phyloP scores from a whole-genome alignment of 2,797 vertebrate species.

The Botia almorhae region DNA sequence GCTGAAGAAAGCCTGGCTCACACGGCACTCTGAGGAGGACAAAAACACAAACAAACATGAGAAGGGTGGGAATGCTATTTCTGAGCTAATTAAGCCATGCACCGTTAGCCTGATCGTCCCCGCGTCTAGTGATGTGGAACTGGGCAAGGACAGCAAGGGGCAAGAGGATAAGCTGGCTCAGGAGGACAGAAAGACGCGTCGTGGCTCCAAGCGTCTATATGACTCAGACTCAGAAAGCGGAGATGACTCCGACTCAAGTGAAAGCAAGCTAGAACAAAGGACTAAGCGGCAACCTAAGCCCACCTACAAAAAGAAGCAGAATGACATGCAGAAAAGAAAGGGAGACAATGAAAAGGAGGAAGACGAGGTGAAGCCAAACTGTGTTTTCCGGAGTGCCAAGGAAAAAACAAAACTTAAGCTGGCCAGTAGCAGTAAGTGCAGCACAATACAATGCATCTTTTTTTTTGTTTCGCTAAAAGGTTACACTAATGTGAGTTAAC shows the following conservation, averaged over 20 bases:
- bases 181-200: slow-evolving; percentile 85
- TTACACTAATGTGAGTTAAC: background rate
- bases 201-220: slow-evolving; percentile 85
- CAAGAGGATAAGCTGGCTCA: slow-evolving; percentile 80
- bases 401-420: slow-evolving; percentile 95
- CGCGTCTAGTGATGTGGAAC: slow-evolving; percentile 89
- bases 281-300: slow-evolving; percentile 97
- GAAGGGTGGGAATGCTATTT: slow-evolving; percentile 80
- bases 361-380: slow-evolving; percentile 89
- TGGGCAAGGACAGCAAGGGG: slow-evolving; percentile 81
- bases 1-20: slow-evolving; percentile 98
- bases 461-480: background rate
- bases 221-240: slow-evolving; percentile 93
- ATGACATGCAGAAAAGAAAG: slow-evolving; percentile 93
- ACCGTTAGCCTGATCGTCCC: slow-evolving; percentile 93
- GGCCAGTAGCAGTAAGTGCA: slow-evolving; percentile 91
- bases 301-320: slow-evolving; percentile 99
- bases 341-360: slow-evolving; percentile 89
- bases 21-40: slow-evolving; percentile 97
- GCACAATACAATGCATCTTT: background rate
- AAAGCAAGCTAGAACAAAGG: slow-evolving; percentile 94
- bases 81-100: slow-evolving; percentile 96
- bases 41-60: slow-evolving; percentile 88
- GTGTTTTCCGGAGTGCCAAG: slow-evolving; percentile 91
- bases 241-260: slow-evolving; percentile 91